Evolutionary conservation across 2,888 invertebrate species (phyloP), one percentile per base, ranked within the genome.

Genomic region (Gastrophysa polygoni): DNA sequence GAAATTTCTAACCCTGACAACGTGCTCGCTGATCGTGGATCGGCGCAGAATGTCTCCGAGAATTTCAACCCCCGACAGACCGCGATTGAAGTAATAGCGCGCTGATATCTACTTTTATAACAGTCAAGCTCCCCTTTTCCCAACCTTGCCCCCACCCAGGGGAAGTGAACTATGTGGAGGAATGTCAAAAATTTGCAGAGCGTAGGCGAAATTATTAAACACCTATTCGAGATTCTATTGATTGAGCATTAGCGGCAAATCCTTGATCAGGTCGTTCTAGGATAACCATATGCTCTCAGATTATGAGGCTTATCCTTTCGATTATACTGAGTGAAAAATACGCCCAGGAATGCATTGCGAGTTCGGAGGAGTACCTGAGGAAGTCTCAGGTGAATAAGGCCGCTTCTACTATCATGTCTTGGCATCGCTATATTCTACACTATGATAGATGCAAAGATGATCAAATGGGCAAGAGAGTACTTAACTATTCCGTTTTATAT

Each of bases 41-140:
- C 24, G 24, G 11, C 4, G 32, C 11, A 11, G 10, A 32, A 11
- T 32, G 32, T 10, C 10, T 7, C 32, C 32, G 6, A 8, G 32
- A 32, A 7, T 32, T 32, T 2, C 32, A 11, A 46, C 51, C 59
- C n/a, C 54, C 48, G 46, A 38, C 54, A 34, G 59, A 59, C 48
- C 59, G 59, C 54, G 54, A 59, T 43, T 59, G 59, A 54, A 54
- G 29, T 46, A 47, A 21, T 59, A 21, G 59, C 59, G 59, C 59
- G 59, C 38, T 52, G 59, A 59, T 44, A 59, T 52, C 54, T 44
- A 54, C 59, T 59, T 59, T 59, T 59, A 59, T 59, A 59, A 48
- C 52, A 49, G 52, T 24, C 34, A 54, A 54, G 34, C 38, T 54
- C 59, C 59, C 59, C 57, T 48, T 57, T 57, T 57, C 21, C 48